Evolutionary conservation across 37 sponge, comb jelly and placozoan species (phyloP).

Genomic region (Hexactinellida sp.): DNA sequence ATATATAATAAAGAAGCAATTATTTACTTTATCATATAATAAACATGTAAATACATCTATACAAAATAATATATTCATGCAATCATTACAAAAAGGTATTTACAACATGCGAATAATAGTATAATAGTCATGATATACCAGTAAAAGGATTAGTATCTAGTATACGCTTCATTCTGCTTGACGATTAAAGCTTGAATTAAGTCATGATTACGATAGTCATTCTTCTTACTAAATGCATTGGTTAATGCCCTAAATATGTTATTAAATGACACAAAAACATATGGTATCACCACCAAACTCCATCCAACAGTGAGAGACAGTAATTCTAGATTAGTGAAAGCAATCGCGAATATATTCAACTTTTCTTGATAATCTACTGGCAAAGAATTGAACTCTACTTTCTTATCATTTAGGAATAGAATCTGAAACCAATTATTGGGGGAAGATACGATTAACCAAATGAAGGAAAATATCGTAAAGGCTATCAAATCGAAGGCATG

Average conservation of each 20-base stretch:
- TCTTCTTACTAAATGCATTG: not conserved
- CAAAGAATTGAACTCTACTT: not conserved
- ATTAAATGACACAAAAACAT: not conserved
- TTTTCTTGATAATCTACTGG: not conserved
- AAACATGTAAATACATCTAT: too few species aligned
- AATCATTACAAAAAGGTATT: too few species aligned
- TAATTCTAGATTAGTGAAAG: not conserved
- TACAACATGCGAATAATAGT: too few species aligned
- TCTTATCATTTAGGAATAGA: not conserved
- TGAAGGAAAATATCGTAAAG: not conserved
- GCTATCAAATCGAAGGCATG: not conserved
- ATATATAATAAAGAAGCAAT: too few species aligned
- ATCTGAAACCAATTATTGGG: not conserved
- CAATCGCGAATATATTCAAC: not conserved
- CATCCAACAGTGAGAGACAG: not conserved
- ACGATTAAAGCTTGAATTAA: not conserved
- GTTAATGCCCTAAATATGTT: not conserved
- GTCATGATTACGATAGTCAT: not conserved
- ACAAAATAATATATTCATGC: too few species aligned
- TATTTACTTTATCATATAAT: too few species aligned
- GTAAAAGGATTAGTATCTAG: too few species aligned
- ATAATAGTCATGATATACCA: too few species aligned
- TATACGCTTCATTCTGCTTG: too few species aligned
- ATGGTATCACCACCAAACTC: not conserved
- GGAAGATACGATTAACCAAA: not conserved